Evolutionary conservation across 2,113 vertebrate species (phyloP).

Genomic region (Scolopax mira): DNA sequence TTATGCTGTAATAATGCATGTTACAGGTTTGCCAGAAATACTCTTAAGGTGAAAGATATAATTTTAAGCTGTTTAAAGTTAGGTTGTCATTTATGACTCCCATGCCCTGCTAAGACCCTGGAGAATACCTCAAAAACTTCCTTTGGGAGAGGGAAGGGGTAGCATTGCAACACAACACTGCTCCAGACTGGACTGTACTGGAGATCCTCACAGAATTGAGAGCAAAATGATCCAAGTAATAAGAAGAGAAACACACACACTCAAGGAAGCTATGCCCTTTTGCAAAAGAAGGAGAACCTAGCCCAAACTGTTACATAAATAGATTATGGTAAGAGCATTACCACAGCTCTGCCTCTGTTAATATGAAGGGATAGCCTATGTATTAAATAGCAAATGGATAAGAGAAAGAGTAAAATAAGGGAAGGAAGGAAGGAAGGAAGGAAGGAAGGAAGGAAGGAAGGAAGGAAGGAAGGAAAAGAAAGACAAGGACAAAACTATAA

Average conservation of each 20-base stretch:
- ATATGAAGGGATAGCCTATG: background rate
- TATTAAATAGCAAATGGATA: background rate
- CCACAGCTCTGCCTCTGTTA: background rate
- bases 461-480: no score
- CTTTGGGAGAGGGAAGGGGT: background rate
- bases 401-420: background rate
- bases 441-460: no score
- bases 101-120: background rate
- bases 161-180: background rate
- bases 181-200: background rate
- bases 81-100: background rate
- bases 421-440: no score
- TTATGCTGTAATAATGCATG: background rate
- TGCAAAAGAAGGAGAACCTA: background rate
- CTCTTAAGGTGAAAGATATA: background rate
- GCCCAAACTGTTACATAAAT: constrained; percentile 11
- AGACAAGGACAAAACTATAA: background rate
- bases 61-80: background rate
- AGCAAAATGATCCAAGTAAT: background rate
- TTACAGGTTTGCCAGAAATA: background rate
- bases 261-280: background rate
- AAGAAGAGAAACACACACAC: background rate
- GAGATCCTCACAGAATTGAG: background rate
- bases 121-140: background rate
- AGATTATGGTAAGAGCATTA: constrained; percentile 14